These are phyloP conservation scores for Trichonephila clavata DNA, from an alignment of 1,140 invertebrate genomes.

Conservation along the genomic window DNA sequence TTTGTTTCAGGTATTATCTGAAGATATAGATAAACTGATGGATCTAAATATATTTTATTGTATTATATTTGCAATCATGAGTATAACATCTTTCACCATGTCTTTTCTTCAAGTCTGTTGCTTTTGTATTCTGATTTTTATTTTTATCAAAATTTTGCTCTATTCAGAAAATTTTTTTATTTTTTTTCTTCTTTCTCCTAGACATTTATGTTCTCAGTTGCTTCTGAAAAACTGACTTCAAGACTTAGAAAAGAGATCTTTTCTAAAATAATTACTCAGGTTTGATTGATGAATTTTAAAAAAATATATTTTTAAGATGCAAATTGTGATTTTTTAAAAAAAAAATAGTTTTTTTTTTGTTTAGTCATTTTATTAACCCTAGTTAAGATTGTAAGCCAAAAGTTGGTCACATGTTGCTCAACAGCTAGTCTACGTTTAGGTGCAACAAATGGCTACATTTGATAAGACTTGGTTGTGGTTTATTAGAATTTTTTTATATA, in stretches of 20 bases:
- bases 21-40: slow-evolving; percentile 89
- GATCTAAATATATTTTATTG: slow-evolving; percentile 82
- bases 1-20: slow-evolving; percentile 91
- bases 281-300: too few relatives aligned
- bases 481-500: too few relatives aligned
- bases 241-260: slow-evolving; percentile 86
- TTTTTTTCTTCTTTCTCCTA: slow-evolving; percentile 70
- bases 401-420: too few relatives aligned
- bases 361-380: background rate
- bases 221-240: slow-evolving; percentile 88
- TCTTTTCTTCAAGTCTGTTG: slow-evolving; percentile 82
- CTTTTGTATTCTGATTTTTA: background rate
- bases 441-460: too few relatives aligned
- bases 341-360: background rate
- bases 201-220: slow-evolving; percentile 87
- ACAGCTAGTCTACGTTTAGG: too few relatives aligned
- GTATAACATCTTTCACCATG: slow-evolving; percentile 84
- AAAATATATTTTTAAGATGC: too few relatives aligned
- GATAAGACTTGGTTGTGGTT: too few relatives aligned
- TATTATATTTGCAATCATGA: slow-evolving; percentile 86
- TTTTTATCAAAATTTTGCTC: too few relatives aligned
- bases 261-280: slow-evolving; percentile 85
- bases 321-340: slow-evolving; percentile 4
- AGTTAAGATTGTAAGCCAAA: too few relatives aligned
- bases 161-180: background rate